Evolutionary conservation across 2,888 invertebrate genomes (phyloP), one percentile per base, ranked within the genome.

Genomic region (Phorcus lineatus): DNA sequence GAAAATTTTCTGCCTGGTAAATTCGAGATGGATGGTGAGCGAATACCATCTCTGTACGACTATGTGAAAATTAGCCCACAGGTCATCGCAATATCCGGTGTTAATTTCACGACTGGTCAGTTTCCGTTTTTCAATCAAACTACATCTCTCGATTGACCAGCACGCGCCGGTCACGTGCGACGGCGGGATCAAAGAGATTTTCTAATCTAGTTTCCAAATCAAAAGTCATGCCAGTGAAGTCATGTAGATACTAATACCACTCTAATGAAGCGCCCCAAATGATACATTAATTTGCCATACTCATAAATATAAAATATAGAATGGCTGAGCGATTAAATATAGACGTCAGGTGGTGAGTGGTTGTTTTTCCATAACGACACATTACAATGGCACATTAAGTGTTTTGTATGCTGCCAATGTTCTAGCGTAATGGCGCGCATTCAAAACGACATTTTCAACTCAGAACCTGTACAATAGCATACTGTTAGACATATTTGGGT

Each of bases 101-200:
- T 76, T 55, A 55, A 76, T 76, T 76, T 76, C 76, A 76, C 54
- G 55, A 54, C 24, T 76, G 76, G 76, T 76, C 76, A 76, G 76
- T 52, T 52, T 54, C 52, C 52, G 53, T 70, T 70, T 70, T 53
- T 52, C 36, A 55, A 76, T 76, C 76, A 55, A 76, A 76, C 76
- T 76, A 53, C 76, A 55, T 55, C 76, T 55, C 53, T 55, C 54
- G 76, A 76, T 40, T 76, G 76, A 76, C 76, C 76, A 53, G 55
- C 54, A 28, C 54, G 54, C 22, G 31, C 31, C n/a, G 76, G 55
- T 76, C 76, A 76, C 76, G 76, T 76, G 76, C 55, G n/a, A 31
- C 54, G 31, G 76, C 28, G 6, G 55, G 54, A 76, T 76, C 54
- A 76, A 76, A 76, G 76, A 55, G 76, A 76, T 31, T 76, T 11